Evolutionary conservation across 2,888 invertebrate species (phyloP), one percentile per base, ranked within the genome.

Genomic region (Melanotus villosus): DNA sequence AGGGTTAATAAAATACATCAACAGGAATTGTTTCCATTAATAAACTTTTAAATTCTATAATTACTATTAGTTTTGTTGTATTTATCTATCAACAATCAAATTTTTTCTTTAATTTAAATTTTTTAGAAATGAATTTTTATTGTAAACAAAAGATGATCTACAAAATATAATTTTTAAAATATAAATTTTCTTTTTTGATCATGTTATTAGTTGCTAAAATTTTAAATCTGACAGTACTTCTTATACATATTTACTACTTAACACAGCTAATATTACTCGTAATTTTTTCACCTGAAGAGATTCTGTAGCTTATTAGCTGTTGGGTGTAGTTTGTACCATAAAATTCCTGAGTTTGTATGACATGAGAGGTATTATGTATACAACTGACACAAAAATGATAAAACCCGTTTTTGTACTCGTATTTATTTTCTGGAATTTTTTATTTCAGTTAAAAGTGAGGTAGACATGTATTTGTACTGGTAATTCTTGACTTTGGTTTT

Each of bases 401-500:
- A 68, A 63, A 65, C 47, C 57, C 68, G 50, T 56, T 66, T 54
- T 60, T 66, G 60, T 70, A 70, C 70, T 62, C 57, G 57, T 63
- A 70, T 45, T 57, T 57, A 50, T 38, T 65, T 65, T 30, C 50
- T 66, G 62, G 63, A 63, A 67, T 70, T 64, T 52, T 30, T 43
- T 63, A 45, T 59, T 64, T 67, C 30, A 60, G 58, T 71, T 70
- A 68, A 65, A n/a, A 34, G 45, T 67, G 74, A 74, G 73, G 75
- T 71, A 72, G 72, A 67, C 68, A 68, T 67, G 62, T 52, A 52
- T 73, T 71, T 69, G 65, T 72, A 69, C 70, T 68, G 47, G 10
- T 63, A 52, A 58, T 71, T 67, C 69, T 70, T 64, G 63, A 60
- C 70, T 73, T 73, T 72, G 72, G 71, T 72, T 72, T 67, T 67